Evolutionary conservation across 1,140 invertebrate genomes (phyloP).

Genomic region (Araneus ventricosus): DNA sequence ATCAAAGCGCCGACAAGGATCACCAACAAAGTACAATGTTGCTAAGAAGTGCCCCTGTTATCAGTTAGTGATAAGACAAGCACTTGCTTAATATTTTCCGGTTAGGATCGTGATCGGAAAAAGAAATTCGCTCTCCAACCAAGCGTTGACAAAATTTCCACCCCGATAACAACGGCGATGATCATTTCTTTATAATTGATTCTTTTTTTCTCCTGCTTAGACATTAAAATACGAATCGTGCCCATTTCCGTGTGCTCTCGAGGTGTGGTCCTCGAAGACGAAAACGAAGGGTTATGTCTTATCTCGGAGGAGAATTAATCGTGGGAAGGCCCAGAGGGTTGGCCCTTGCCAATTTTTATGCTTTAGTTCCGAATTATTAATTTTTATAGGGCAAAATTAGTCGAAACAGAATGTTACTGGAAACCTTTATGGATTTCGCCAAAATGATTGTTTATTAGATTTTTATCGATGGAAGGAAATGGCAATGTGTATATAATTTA

Average conservation of each 20-base stretch:
- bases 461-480: no score
- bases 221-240: constrained; percentile 51
- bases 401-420: no score
- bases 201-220: constrained; percentile 1
- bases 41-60: constrained; percentile 54
- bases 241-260: constrained; percentile 12
- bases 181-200: constrained; percentile 29
- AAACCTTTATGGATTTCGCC: no score
- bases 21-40: constrained; percentile 72
- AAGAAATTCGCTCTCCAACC: constrained; percentile 49
- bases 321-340: neutral
- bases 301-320: neutral
- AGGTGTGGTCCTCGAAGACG: neutral
- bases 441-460: no score
- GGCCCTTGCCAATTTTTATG: neutral
- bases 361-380: neutral
- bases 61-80: constrained; percentile 62
- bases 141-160: constrained; percentile 66
- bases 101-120: constrained; percentile 70
- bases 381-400: neutral
- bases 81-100: constrained; percentile 66
- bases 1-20: constrained; percentile 74
- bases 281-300: neutral
- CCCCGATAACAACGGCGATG: constrained; percentile 21
- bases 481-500: no score